Percentiles rank a stretch among this genome's conserved stretches.
Evolutionary conservation across 2,888 invertebrate species (phyloP).

Genomic region (Volucella inflata): DNA sequence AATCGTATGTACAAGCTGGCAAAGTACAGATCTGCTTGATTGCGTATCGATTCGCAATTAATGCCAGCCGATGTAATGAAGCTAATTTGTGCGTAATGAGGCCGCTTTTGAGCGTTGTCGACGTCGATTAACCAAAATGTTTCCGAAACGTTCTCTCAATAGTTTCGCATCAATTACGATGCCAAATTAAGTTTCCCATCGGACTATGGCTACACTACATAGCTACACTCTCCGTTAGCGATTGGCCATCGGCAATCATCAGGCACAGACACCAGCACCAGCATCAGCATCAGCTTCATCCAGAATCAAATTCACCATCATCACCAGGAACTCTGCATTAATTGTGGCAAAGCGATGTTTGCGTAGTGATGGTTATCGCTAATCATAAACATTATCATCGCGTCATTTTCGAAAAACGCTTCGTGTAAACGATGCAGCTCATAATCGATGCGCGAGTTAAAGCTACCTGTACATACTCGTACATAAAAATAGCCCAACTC

Average conservation of each 20-base stretch:
- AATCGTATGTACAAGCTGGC: conserved; percentile 3
- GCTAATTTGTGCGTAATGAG: conserved; percentile 75
- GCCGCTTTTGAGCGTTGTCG: conserved; percentile 68
- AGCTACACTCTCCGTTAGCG: neutral
- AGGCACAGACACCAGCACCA: conserved; percentile 6
- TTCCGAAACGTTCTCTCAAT: conserved; percentile 63
- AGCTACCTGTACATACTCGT: neutral
- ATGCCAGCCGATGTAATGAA: conserved; percentile 68
- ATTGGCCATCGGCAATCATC: neutral
- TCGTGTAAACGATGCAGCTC: conserved; percentile 42
- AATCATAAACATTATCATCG: conserved; percentile 71
- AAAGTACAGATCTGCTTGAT: conserved; percentile 67
- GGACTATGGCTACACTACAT: conserved; percentile 4
- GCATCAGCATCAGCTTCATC: neutral
- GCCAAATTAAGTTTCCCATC: conserved; percentile 70
- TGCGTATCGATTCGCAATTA: conserved; percentile 75
- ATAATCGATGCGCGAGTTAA: conserved; percentile 51
- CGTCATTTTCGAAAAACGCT: conserved; percentile 50
- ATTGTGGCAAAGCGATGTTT: conserved; percentile 59
- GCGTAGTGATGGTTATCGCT: conserved; percentile 66
- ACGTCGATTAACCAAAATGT: conserved; percentile 74
- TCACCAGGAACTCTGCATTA: conserved; percentile 31
- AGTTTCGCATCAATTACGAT: conserved; percentile 68
- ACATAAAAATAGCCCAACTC: no score
- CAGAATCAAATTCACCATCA: neutral